Base-by-base conservation (phyloP, 1,140 invertebrate genomes). In the Cydia pomonella region DNA sequence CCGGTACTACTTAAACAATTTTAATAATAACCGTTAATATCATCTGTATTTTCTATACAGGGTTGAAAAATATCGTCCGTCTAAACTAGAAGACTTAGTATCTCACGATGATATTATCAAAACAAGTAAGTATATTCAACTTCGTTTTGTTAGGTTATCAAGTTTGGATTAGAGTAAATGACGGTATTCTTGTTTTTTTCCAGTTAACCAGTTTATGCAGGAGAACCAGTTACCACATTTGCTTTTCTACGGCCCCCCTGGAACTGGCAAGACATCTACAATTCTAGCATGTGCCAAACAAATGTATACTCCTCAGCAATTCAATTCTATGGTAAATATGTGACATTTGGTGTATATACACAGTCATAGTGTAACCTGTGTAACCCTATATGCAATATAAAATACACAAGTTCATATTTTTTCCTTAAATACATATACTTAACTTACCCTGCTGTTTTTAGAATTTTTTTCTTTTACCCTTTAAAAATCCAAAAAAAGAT, bases 61-160 rank as follows among this genome's bases (percentile, higher is more conserved):
- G 99, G 98, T 99, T 21, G 99, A 99, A 93, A 99, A 99, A 92
- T 99, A 99, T 93, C 95, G 99, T 12, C 99, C 99, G 16, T 96
- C 94, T 59, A 96, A 95, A 71, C 93, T 99, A 76, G 96, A 98
- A 82, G 98, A 99, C 85, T 94, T 99, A 4, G 98, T 99, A 79
- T 99, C 99, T 3, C 99, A 99, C 86, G 97, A 98, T 93, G 98
- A 99, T 92, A 99, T 99, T 74, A 97, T 99, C 76, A 95, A 95
- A 87, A 99, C 99, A 86, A 98, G 99, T 99, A 95, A 95, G 95
- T 93, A 50, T 71, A 23, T 73, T 4, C 41, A 44, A 33, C 12
- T 21, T 33, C 25, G 38, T 33, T 33, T 69, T n/a, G 29, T 69
- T 10, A 69, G 25, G n/a, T 33, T 59, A 23, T n/a, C 2, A 5